Evolutionary conservation across 1,140 invertebrate species (phyloP).

Genomic region (Olivierus martensii): DNA sequence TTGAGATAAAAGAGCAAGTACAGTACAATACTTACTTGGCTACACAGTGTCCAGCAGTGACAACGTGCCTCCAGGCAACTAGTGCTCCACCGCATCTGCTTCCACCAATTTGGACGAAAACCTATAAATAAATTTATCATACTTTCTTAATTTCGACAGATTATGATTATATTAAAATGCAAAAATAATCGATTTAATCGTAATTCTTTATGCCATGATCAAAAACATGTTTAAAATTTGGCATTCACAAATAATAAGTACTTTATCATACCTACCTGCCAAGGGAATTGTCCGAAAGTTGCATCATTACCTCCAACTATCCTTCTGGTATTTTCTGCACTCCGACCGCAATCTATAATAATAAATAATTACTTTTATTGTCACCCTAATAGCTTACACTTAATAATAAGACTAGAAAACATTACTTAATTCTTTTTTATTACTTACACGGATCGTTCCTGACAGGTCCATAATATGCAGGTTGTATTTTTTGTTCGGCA

Average conservation of each 20-base stretch:
- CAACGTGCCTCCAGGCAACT: conserved; percentile 79
- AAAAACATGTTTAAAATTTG: background rate
- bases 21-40: conserved; percentile 43
- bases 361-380: background rate
- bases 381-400: background rate
- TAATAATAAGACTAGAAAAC: background rate
- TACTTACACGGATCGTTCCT: conserved; percentile 58
- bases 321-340: conserved; percentile 54
- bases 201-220: background rate
- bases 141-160: too few species aligned
- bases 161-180: too few species aligned
- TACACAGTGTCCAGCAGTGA: conserved; percentile 93
- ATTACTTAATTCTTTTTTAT: background rate
- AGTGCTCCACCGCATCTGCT: conserved; percentile 86
- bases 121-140: conserved; percentile 38
- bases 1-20: too few species aligned
- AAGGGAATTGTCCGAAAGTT: conserved; percentile 85
- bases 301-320: conserved; percentile 88
- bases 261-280: too few species aligned
- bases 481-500: conserved; percentile 19
- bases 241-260: too few species aligned
- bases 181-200: background rate
- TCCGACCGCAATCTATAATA: conserved; percentile 30
- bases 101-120: conserved; percentile 81
- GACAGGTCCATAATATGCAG: conserved; percentile 46